Conservation (phyloP, 2,113 vertebrate genomes). For the Amia ocellicauda region DNA sequence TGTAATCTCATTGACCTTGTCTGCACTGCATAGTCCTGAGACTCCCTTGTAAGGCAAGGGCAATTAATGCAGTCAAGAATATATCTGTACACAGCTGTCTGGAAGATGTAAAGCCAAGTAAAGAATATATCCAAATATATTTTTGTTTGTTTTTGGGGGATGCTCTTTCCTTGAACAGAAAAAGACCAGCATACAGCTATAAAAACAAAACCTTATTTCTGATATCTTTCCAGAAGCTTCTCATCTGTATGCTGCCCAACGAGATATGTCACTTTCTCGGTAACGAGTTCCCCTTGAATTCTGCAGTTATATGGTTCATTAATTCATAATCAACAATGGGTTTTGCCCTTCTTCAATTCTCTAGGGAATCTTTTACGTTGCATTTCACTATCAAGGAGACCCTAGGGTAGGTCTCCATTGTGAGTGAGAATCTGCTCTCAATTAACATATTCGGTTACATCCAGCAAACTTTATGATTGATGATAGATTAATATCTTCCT, state of each 20-base stretch:
- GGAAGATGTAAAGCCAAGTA: too few species aligned
- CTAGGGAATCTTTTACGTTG: background rate
- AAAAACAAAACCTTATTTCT: background rate
- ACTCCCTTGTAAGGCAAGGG: background rate
- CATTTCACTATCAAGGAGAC: background rate
- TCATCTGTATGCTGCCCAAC: slow-evolving; percentile 1
- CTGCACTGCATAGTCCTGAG: background rate
- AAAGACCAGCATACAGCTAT: too few species aligned
- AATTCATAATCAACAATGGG: slow-evolving; percentile 20
- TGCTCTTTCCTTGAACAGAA: too few species aligned
- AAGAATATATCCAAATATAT: too few species aligned
- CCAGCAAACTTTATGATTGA: background rate
- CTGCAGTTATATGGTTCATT: slow-evolving; percentile 13
- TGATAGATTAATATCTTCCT: slow-evolving; percentile 2
- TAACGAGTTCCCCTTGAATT: slow-evolving; percentile 8
- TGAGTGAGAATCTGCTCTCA: background rate
- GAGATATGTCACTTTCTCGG: slow-evolving; percentile 6
- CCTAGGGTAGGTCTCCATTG: background rate
- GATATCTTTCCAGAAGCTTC: slow-evolving; percentile 11
- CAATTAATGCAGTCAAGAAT: background rate
- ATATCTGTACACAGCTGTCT: too few species aligned
- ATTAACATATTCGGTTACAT: background rate
- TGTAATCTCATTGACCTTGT: slow-evolving; percentile 9
- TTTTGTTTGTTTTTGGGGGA: too few species aligned
- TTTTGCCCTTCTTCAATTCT: background rate